Evolutionary conservation across 2,113 vertebrate genomes (phyloP), one percentile per base, ranked within the genome.

Genomic region (Esox niger): DNA sequence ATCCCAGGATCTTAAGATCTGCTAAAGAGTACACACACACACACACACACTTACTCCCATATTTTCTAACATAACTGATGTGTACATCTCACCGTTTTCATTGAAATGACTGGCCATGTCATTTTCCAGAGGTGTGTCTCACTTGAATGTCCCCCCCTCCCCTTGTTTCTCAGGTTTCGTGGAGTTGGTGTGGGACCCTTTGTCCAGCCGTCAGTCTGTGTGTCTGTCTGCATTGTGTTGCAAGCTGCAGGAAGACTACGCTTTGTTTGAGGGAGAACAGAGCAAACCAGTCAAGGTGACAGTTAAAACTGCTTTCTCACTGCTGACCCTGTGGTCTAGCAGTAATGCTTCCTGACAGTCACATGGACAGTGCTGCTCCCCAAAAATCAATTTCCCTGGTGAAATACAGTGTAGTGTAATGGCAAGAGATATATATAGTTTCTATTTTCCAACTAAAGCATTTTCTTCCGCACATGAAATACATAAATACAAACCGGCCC

Each of bases 151-250:
- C 11, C 38, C 1, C 17, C 38, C 38, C n/a, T 66, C 38, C 77
- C 57, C 49, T 64, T n/a, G n/a, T n/a, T n/a, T 2, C 35, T 29
- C 65, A 98, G 96, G 76, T 17, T 94, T 92, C 72, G 87, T 94
- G 54, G 91, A 94, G 67, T 86, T 87, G 66, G 80, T 95, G 30
- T 98, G 96, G 96, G 95, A 98, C 86, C 95, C 95, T 32, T 71
- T 94, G 82, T 98, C 95, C 8, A 66, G 87, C 15, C 88, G 82
- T 56, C 94, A 97, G 84, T 93, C 95, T 1, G 68, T 67, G 67
- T 91, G 89, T 70, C 91, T 98, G 20, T 74, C 92, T 20, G 77
- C 72, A 0, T 83, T 95, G 62, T 98, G 94, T 81, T 90, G 38
- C 76, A 85, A 79, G 21, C 75, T 95, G 66, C 85, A 90, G 67